phyloP scores from a whole-genome alignment of 2,113 vertebrate species.

The Melanerpes aurifrons region DNA sequence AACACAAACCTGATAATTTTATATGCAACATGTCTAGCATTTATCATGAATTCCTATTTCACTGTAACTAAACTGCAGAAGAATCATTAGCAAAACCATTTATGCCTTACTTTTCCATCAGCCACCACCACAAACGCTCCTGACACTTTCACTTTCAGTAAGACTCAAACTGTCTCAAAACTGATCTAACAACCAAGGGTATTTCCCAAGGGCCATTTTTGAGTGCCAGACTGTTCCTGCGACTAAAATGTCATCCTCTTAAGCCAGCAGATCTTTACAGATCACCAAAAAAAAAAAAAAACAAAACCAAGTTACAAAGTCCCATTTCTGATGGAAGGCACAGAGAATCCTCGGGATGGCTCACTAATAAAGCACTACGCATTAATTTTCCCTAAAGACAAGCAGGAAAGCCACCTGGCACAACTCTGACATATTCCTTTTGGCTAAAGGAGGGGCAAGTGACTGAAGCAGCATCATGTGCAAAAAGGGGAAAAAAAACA shows the following conservation, averaged over 20 bases:
- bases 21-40: neutral
- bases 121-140: neutral
- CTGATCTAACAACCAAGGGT: neutral
- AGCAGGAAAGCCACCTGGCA: neutral
- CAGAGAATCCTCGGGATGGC: accelerated
- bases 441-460: accelerated
- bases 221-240: neutral
- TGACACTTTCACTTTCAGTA: neutral
- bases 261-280: neutral
- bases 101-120: neutral
- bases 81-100: neutral
- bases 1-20: neutral
- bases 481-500: too few relatives aligned
- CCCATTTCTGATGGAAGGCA: accelerated
- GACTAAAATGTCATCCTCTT: neutral
- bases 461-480: accelerated
- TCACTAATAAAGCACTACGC: neutral
- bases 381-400: neutral
- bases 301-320: neutral
- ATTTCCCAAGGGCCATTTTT: neutral
- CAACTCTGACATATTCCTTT: accelerated
- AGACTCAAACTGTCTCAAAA: neutral
- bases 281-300: neutral
- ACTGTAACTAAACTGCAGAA: neutral
- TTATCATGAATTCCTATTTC: neutral